Percentiles rank a stretch among this genome's conserved stretches.
phyloP scores from a whole-genome alignment of 2,888 invertebrate species.

The Quadroppia sp. region DNA sequence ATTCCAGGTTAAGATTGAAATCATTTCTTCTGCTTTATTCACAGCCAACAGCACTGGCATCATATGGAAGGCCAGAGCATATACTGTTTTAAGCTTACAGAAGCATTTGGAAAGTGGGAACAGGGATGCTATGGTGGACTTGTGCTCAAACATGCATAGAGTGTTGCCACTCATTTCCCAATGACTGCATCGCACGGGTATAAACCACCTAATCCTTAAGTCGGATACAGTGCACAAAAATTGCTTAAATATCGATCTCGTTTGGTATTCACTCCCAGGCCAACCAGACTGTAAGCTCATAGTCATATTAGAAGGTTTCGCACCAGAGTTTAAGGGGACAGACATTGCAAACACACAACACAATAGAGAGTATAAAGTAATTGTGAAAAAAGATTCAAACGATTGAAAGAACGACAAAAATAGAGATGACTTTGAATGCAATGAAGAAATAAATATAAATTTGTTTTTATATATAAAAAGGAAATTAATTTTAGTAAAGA shows the following conservation, averaged over 20 bases:
- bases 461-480: not conserved
- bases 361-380: not conserved
- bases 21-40: not conserved
- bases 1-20: not conserved
- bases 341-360: not conserved
- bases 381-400: not conserved
- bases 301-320: constrained; percentile 2
- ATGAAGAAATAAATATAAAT: constrained; percentile 3
- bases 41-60: not conserved
- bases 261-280: constrained; percentile 2
- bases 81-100: not conserved
- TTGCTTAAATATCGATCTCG: constrained; percentile 34
- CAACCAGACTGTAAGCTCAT: not conserved
- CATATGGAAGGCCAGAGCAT: not conserved
- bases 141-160: not conserved
- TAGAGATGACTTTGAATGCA: not conserved
- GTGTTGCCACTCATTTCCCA: constrained; percentile 32
- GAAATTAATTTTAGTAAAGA: not conserved
- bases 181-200: not conserved
- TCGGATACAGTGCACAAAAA: constrained; percentile 14
- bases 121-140: not conserved
- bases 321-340: not conserved
- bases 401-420: not conserved
- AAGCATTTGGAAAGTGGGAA: not conserved
- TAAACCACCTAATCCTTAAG: constrained; percentile 21